These are phyloP conservation scores for Pristionchus mayeri DNA, from an alignment of 2,888 invertebrate species.

Conservation along the genomic window DNA sequence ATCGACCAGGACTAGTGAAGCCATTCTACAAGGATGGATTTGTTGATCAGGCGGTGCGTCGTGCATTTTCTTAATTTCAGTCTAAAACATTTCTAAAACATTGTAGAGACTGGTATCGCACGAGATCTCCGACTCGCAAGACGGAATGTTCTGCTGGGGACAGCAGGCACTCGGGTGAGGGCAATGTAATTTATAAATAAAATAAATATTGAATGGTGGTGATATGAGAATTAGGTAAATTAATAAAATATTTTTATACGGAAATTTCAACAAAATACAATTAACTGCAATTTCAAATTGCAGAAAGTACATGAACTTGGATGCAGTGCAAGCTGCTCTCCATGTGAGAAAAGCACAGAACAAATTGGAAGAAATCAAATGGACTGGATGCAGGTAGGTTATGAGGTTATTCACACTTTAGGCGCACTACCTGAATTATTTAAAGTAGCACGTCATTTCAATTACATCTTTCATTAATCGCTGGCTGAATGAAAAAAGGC, in stretches of 20 bases:
- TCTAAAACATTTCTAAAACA: neutral
- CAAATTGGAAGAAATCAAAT: neutral
- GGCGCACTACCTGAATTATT: neutral
- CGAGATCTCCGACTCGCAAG: slow-evolving; percentile 53
- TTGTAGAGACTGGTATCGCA: slow-evolving; percentile 38
- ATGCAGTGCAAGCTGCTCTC: slow-evolving; percentile 42
- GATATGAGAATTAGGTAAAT: no score
- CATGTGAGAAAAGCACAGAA: slow-evolving; percentile 38
- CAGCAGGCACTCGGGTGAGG: neutral
- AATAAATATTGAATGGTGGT: no score
- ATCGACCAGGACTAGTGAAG: neutral
- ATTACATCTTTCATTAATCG: no score
- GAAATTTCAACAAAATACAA: no score
- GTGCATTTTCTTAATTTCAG: neutral
- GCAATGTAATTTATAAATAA: no score
- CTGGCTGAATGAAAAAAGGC: no score
- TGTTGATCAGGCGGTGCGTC: slow-evolving; percentile 38
- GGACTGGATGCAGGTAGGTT: slow-evolving; percentile 5
- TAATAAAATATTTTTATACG: no score
- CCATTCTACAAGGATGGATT: slow-evolving; percentile 28
- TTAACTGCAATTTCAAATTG: no score
- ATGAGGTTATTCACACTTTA: neutral
- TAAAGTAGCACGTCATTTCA: neutral
- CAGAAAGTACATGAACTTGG: slow-evolving; percentile 41
- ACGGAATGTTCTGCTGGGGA: slow-evolving; percentile 57